Base-by-base conservation (phyloP, 2,888 invertebrate species). In the Chymomyza procnemis region DNA sequence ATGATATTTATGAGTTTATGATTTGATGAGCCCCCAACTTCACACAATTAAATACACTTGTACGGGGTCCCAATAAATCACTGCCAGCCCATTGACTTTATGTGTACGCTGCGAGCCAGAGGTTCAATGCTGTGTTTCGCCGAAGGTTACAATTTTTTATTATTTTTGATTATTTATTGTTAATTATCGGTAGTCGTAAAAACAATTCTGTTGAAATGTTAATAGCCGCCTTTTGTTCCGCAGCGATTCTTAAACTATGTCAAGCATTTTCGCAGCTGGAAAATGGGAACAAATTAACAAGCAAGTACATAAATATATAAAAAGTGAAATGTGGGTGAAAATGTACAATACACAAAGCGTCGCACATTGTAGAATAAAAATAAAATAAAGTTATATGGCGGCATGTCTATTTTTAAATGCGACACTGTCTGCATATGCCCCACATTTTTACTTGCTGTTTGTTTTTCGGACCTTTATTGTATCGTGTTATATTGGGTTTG, bases 1-100 rank as follows among this genome's bases (percentile, higher is more conserved):
- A 78, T 78, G 76, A 41, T 62, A 75, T 75, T 75, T 63, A 74
- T 74, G 75, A 78, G 79, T 52, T 80, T 76, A 78, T 85, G 80
- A 85, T 80, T 85, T 78, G 74, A 78, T 78, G 67, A 3, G 34
- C 34, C 34, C 34, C 22, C 12, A 41, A 41, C 34, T 41, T 41
- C 34, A 41, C 1, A 41, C 34, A 41, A 41, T 41, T 41, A 41
- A 12, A 41, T 5, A 41, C 34, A 41, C 3, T 41, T 1, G 26
- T 41, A 41, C 12, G 34, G 34, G 34, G 34, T 12, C 34, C 69
- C 67, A 74, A n/a, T 68, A 69, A 78, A 67, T 67, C 65, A 65
- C 66, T 66, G 74, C 34, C 67, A 56, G 47, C 21, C 54, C 12
- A 21, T 46, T 46, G 34, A 41, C 34, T 41, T 12, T 41, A 41